Percentiles rank a stretch among this genome's conserved stretches.
phyloP scores from a whole-genome alignment of 1,140 invertebrate genomes.

The Antheraea mylitta region DNA sequence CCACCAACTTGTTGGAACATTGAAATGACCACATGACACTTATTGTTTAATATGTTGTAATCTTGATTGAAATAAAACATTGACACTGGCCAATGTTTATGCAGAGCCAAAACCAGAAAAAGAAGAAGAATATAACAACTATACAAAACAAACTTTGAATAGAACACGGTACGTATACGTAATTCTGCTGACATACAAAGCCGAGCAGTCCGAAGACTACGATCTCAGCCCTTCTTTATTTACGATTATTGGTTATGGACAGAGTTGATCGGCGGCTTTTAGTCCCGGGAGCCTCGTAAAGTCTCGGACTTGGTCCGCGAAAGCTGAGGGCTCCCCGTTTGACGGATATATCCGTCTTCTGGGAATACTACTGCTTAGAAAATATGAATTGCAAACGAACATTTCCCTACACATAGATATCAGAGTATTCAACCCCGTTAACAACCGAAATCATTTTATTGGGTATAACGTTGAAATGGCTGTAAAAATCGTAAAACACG shows the following conservation, averaged over 20 bases:
- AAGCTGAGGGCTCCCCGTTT: slow-evolving; percentile 43
- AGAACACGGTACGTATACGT: slow-evolving; percentile 20
- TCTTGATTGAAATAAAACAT: too few species aligned
- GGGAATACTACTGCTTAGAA: slow-evolving; percentile 58
- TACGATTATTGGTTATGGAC: slow-evolving; percentile 76
- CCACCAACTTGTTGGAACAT: too few species aligned
- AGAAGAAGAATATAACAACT: neutral
- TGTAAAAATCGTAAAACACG: slow-evolving; percentile 1
- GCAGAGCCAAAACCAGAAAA: too few species aligned
- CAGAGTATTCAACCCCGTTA: neutral
- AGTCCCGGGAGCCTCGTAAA: slow-evolving; percentile 71
- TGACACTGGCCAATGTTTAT: too few species aligned
- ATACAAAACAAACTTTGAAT: neutral
- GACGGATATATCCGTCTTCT: slow-evolving; percentile 71
- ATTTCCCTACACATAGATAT: slow-evolving; percentile 17
- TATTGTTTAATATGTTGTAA: too few species aligned
- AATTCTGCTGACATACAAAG: slow-evolving; percentile 35
- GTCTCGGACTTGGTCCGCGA: slow-evolving; percentile 50
- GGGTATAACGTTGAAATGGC: neutral
- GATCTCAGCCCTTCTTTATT: slow-evolving; percentile 51
- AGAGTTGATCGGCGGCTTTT: slow-evolving; percentile 59
- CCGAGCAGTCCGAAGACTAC: slow-evolving; percentile 13
- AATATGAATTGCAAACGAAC: slow-evolving; percentile 50
- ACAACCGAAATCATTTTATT: neutral
- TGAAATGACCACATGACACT: too few species aligned